phyloP scores from a whole-genome alignment of 2,113 vertebrate species.

The Eudyptes chrysolophus region DNA sequence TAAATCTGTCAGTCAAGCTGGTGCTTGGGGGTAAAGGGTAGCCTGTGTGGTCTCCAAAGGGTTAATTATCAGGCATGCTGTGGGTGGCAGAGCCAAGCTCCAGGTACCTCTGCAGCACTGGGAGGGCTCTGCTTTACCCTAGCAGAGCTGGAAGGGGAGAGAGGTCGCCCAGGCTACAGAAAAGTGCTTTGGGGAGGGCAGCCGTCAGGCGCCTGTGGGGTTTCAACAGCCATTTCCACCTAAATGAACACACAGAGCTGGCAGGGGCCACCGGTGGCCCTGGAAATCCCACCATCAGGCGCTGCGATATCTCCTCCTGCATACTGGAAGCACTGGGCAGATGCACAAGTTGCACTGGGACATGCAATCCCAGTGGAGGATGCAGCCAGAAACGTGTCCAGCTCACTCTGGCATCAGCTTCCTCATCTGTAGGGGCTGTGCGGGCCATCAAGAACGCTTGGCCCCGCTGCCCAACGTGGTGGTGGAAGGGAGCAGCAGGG shows the following conservation, averaged over 20 bases:
- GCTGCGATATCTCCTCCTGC: not conserved
- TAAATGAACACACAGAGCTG: not conserved
- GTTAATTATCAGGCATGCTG: not conserved
- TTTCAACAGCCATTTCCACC: not conserved
- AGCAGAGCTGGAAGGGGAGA: not conserved
- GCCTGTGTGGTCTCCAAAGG: not conserved
- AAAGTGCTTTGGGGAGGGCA: not conserved
- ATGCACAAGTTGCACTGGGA: not conserved
- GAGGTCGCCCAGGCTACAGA: not conserved
- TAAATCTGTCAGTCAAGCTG: not conserved
- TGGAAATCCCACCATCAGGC: not conserved
- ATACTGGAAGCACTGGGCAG: not conserved
- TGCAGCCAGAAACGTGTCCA: not conserved
- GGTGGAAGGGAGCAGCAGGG: not conserved
- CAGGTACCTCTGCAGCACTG: not conserved
- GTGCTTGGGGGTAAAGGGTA: not conserved
- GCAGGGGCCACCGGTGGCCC: not conserved
- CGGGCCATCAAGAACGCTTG: not conserved
- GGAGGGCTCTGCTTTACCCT: not conserved
- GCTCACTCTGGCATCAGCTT: not conserved
- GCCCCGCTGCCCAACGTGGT: accelerated
- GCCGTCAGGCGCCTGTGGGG: not conserved
- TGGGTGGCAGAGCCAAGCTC: not conserved
- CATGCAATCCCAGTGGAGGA: accelerated
- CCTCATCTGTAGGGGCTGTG: not conserved